Base-by-base conservation (phyloP, 2,797 vertebrate genomes). In the Zenarchopterus dispar region DNA sequence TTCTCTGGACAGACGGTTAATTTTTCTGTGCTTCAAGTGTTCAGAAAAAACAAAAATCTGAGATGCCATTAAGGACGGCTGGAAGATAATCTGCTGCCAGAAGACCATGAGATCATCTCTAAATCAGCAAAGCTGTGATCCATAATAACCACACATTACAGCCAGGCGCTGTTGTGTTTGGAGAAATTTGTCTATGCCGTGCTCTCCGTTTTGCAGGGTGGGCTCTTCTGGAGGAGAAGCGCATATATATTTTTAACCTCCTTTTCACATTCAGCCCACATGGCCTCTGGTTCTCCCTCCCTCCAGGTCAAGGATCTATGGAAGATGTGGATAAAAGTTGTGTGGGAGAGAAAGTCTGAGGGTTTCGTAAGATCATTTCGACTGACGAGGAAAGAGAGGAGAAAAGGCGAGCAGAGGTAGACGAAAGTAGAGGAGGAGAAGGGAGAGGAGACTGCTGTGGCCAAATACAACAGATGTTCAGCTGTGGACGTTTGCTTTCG, bases 391-490 rank as follows among this genome's bases (percentile, higher is more conserved):
- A 67, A 43, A 50, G 21, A 51, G 36, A 50, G 42, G 21, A 17
- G 24, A 10, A 49, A 9, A 26, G n/a, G 22, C 3, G 47, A 31
- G 57, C 23, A n/a, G 51, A 41, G 13, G 36, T 15, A 16, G 36
- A 39, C 8, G 36, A 39, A 15, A 39, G 36, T 39, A 39, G 15
- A 39, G 36, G 36, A 18, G 42, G 64, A 19, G 52, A 51, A 43
- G 33, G 63, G 31, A 41, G 48, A 62, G 59, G 49, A 56, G 48
- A 53, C 17, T 19, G 68, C 53, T 5, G 7, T 10, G 2, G 80
- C 86, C 86, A 82, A 88, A 77, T 72, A 61, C 60, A 86, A 59
- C 86, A 90, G 84, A 87, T 89, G 88, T 82, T 87, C 50, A 0
- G 42, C 52, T 70, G 49, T 24, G 57, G 78, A 69, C 52, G 28